phyloP scores from a whole-genome alignment of 2,888 invertebrate species.

The Aspidiotus rigidus region DNA sequence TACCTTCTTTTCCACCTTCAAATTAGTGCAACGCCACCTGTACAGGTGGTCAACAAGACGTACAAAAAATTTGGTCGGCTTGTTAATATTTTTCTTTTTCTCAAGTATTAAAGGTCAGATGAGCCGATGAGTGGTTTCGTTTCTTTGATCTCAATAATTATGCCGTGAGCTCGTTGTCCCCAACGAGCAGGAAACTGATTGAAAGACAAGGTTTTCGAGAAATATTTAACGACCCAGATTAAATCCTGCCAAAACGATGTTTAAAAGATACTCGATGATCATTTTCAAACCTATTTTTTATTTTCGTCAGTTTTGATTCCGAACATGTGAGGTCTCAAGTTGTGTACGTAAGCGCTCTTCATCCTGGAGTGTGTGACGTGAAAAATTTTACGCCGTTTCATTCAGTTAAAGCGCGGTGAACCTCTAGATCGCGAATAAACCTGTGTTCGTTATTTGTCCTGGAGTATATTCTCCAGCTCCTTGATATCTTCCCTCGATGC shows the following conservation, averaged over 20 bases:
- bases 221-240: neutral
- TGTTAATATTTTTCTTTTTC: slow-evolving; percentile 4
- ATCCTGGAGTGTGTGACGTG: too few relatives aligned
- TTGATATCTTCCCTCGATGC: too few relatives aligned
- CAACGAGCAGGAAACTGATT: neutral
- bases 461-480: too few relatives aligned
- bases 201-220: neutral
- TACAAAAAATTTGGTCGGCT: neutral
- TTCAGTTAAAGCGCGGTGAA: too few relatives aligned
- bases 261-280: neutral
- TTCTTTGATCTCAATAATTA: slow-evolving; percentile 4
- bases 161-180: neutral
- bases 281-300: neutral
- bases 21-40: slow-evolving; percentile 18
- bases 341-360: too few relatives aligned
- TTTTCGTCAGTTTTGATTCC: neutral
- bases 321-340: too few relatives aligned
- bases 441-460: too few relatives aligned
- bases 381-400: too few relatives aligned
- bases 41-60: slow-evolving; percentile 13
- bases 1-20: slow-evolving; percentile 16
- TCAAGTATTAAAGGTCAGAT: slow-evolving; percentile 1
- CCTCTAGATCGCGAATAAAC: too few relatives aligned
- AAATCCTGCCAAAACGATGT: neutral
- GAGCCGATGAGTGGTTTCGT: neutral